These are phyloP conservation scores for Oreochromis niloticus DNA, from an alignment of 2,113 vertebrate species.

Conservation along the genomic window DNA sequence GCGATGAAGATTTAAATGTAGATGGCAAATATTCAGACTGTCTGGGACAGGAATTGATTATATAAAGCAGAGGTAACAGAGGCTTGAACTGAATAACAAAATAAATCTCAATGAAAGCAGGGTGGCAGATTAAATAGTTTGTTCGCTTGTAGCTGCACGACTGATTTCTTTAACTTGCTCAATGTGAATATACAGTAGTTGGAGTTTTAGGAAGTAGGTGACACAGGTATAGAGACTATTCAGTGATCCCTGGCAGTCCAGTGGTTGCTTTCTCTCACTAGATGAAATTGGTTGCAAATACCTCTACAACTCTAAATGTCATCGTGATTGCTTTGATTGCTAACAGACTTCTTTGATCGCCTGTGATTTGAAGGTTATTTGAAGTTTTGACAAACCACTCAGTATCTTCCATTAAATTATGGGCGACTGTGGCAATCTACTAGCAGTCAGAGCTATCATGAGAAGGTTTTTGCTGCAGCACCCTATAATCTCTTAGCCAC, in stretches of 20 bases:
- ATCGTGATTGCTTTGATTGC: neutral
- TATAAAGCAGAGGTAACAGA: neutral
- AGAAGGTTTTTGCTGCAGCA: neutral
- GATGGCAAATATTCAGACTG: neutral
- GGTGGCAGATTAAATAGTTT: neutral
- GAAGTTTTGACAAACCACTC: neutral
- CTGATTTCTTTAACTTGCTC: neutral
- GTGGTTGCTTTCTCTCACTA: neutral
- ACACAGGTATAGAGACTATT: too few relatives aligned
- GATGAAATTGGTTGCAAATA: neutral
- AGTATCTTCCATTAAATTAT: neutral
- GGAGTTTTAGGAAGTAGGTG: neutral
- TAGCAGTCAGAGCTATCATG: neutral
- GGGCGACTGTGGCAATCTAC: neutral
- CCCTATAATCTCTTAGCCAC: neutral
- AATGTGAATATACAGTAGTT: neutral
- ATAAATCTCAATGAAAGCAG: neutral
- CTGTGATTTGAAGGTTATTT: neutral
- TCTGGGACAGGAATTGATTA: neutral
- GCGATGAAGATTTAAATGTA: rapidly evolving
- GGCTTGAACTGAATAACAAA: neutral
- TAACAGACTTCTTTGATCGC: neutral
- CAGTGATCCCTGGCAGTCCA: neutral
- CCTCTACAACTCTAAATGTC: neutral
- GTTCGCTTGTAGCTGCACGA: neutral